Conservation (phyloP, 37 sponge, comb jelly and placozoan genomes). For the Theonella swinhoei region DNA sequence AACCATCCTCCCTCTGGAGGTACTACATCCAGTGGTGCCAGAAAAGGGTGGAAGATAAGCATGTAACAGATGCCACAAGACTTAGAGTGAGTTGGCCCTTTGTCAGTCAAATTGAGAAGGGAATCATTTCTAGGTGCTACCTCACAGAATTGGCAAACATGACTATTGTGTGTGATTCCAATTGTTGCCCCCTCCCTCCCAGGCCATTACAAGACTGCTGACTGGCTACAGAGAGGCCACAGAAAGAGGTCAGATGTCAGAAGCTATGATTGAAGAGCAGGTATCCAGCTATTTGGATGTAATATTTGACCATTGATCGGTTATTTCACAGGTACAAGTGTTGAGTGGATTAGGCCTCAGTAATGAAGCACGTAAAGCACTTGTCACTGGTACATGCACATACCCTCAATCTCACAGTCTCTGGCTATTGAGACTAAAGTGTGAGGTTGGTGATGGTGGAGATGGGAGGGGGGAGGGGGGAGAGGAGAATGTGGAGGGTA, state of each 20-base stretch:
- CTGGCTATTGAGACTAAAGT: constrained; percentile 37
- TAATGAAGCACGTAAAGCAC: neutral
- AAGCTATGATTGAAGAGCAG: constrained; percentile 10
- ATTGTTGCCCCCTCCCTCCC: neutral
- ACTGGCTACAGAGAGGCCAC: constrained; percentile 4
- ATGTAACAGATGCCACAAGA: neutral
- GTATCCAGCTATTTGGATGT: neutral
- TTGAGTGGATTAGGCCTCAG: neutral
- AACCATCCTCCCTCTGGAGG: constrained; percentile 26
- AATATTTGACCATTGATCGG: neutral
- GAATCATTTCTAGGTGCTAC: too few relatives aligned
- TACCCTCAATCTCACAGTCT: constrained; percentile 21
- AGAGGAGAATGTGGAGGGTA: neutral
- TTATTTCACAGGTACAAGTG: neutral
- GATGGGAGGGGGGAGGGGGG: neutral
- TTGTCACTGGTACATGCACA: neutral
- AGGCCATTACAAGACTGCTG: constrained; percentile 27
- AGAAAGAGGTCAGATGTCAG: constrained; percentile 7
- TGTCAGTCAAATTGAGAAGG: too few relatives aligned
- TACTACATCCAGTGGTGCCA: constrained; percentile 36
- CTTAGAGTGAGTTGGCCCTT: constrained; percentile 15
- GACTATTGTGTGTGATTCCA: neutral
- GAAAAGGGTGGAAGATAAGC: constrained; percentile 23
- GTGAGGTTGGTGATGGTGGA: neutral
- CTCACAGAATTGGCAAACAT: too few relatives aligned